phyloP scores from a whole-genome alignment of 2,113 vertebrate genomes.

The Caretta caretta region DNA sequence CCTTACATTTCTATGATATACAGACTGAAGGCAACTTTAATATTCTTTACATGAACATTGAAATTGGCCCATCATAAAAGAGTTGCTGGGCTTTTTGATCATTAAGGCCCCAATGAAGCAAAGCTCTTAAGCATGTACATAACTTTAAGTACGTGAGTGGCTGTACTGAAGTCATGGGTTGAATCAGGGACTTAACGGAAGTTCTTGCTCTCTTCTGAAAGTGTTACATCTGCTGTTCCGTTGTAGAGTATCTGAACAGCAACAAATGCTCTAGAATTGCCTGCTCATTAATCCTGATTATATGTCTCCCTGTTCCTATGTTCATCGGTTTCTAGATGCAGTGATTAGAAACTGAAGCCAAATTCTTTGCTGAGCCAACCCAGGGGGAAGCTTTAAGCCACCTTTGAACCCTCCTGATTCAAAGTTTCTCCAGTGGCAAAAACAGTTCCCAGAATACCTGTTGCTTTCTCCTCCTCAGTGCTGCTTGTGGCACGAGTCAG shows the following conservation, averaged over 20 bases:
- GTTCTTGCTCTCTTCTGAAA: background rate
- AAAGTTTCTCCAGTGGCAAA: background rate
- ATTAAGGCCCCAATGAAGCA: background rate
- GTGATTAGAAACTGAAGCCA: background rate
- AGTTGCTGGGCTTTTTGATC: background rate
- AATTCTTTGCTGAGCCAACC: background rate
- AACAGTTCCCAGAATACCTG: background rate
- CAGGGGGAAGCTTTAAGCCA: background rate
- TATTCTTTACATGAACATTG: too few relatives aligned
- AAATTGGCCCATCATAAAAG: too few relatives aligned
- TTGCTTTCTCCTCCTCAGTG: background rate
- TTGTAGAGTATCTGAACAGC: background rate
- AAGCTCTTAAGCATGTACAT: background rate
- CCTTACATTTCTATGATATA: background rate
- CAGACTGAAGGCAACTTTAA: background rate
- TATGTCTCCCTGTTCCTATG: background rate
- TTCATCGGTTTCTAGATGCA: background rate
- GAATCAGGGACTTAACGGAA: background rate
- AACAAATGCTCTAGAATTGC: background rate
- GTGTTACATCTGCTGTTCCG: background rate
- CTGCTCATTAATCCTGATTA: background rate
- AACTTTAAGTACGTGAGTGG: background rate
- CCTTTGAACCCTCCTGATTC: background rate
- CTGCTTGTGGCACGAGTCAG: background rate
- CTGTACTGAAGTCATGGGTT: background rate